Percentiles rank a stretch among this genome's conserved stretches.
phyloP scores from a whole-genome alignment of 2,797 vertebrate genomes.

The Iguana delicatissima region DNA sequence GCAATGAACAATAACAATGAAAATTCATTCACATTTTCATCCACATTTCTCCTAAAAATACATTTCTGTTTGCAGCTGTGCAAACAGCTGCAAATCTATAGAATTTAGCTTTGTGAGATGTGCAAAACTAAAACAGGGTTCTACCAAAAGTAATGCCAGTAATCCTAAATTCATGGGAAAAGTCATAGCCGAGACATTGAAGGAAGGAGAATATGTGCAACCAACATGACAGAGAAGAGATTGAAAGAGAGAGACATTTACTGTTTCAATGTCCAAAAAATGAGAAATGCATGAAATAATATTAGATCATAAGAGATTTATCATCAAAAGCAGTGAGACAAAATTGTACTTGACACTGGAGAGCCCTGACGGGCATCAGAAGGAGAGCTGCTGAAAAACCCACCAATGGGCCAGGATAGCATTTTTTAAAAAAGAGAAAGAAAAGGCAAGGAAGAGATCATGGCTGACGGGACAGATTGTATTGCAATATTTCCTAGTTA shows the following conservation, averaged over 20 bases:
- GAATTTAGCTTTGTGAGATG: neutral
- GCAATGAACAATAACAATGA: too few species aligned
- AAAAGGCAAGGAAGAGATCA: neutral
- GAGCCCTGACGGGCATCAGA: constrained; percentile 12
- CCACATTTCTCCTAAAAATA: neutral
- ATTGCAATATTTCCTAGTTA: neutral
- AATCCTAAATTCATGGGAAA: constrained; percentile 23
- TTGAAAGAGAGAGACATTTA: constrained; percentile 17
- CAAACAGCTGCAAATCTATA: neutral
- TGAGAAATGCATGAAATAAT: neutral
- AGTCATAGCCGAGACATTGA: neutral
- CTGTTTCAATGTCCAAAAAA: constrained; percentile 33
- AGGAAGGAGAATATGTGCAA: neutral
- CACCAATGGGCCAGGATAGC: constrained; percentile 34
- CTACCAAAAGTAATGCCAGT: neutral
- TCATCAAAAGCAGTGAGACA: constrained; percentile 29
- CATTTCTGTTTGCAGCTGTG: neutral
- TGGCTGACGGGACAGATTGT: neutral
- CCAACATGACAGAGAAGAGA: neutral
- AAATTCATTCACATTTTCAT: too few species aligned
- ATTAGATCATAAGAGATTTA: constrained; percentile 44
- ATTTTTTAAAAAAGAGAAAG: constrained; percentile 46
- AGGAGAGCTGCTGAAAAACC: constrained; percentile 28
- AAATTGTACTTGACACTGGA: constrained; percentile 29
- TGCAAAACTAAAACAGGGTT: constrained; percentile 1